Percentiles rank a stretch among this genome's conserved stretches.
Conservation (phyloP, 2,113 vertebrate genomes). For the Sapayoa aenigma region DNA sequence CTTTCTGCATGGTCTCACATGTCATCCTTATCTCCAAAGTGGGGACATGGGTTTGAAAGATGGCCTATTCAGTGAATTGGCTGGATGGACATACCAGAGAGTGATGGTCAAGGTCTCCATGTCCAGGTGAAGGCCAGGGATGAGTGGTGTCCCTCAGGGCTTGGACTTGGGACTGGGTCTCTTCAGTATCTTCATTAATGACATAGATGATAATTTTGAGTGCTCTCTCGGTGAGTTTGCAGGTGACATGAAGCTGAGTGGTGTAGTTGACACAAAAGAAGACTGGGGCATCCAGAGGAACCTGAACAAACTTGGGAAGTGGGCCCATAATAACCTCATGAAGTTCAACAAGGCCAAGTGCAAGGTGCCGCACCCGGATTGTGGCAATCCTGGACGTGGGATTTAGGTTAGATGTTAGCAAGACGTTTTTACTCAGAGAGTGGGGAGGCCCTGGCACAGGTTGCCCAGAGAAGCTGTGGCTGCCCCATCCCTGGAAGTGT, state of each 20-base stretch:
- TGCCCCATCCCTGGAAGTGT: not conserved
- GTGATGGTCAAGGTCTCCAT: not conserved
- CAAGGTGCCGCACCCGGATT: not conserved
- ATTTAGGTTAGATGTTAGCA: not conserved
- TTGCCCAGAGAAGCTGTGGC: too few species aligned
- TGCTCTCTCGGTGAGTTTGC: not conserved
- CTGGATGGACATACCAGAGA: not conserved
- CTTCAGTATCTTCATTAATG: not conserved
- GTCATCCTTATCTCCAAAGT: not conserved
- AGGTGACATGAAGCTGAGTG: not conserved
- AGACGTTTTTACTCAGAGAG: not conserved
- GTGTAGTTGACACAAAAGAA: not conserved
- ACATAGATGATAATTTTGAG: not conserved
- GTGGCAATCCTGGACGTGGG: not conserved
- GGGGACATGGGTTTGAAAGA: not conserved
- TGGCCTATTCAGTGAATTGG: not conserved
- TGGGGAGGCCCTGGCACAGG: not conserved
- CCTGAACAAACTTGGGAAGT: not conserved
- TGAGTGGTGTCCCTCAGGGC: not conserved
- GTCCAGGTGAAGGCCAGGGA: not conserved
- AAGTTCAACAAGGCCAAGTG: not conserved
- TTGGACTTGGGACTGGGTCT: not conserved
- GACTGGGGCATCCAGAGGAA: not conserved
- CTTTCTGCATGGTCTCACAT: not conserved
- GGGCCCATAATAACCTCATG: not conserved